phyloP scores from a whole-genome alignment of 2,797 vertebrate species.

The Clamator glandarius region DNA sequence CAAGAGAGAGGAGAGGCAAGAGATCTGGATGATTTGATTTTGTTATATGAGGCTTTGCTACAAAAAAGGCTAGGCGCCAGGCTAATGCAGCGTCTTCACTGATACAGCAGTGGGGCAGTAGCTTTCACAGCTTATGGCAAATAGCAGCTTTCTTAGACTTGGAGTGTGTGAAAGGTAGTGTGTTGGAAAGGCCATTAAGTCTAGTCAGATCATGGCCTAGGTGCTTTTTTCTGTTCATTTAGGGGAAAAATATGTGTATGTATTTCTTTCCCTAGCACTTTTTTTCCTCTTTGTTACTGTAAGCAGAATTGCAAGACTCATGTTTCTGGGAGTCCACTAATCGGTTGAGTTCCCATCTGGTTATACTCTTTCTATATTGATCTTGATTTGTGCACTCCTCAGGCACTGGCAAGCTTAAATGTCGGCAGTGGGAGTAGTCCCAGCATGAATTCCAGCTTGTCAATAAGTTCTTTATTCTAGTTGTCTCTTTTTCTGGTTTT shows the following conservation, averaged over 20 bases:
- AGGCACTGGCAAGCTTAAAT: constrained; percentile 64
- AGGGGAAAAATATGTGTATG: not conserved
- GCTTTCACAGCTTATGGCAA: not conserved
- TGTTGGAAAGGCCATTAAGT: not conserved
- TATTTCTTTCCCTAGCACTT: not conserved
- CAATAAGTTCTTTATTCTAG: not conserved
- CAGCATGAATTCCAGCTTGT: constrained; percentile 5
- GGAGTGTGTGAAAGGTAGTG: not conserved
- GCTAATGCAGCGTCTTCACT: not conserved
- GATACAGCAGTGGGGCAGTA: not conserved
- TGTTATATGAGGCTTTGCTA: not conserved
- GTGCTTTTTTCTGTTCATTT: not conserved
- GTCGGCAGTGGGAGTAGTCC: constrained; percentile 60
- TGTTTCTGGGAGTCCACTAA: constrained; percentile 17
- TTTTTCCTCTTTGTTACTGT: not conserved
- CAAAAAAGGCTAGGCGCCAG: not conserved
- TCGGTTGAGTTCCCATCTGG: constrained; percentile 44
- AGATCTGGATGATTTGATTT: not conserved
- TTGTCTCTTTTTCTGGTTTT: constrained; percentile 9
- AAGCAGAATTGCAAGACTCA: not conserved
- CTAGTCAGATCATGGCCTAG: not conserved
- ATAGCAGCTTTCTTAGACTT: not conserved
- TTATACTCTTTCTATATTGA: constrained; percentile 6
- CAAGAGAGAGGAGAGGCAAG: not conserved
- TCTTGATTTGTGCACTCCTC: constrained; percentile 7